Evolutionary conservation across 35 echinoderm and acorn worm species (phyloP), one percentile per base, ranked within the genome.

Genomic region (Hemicentrotus pulcherrimus): DNA sequence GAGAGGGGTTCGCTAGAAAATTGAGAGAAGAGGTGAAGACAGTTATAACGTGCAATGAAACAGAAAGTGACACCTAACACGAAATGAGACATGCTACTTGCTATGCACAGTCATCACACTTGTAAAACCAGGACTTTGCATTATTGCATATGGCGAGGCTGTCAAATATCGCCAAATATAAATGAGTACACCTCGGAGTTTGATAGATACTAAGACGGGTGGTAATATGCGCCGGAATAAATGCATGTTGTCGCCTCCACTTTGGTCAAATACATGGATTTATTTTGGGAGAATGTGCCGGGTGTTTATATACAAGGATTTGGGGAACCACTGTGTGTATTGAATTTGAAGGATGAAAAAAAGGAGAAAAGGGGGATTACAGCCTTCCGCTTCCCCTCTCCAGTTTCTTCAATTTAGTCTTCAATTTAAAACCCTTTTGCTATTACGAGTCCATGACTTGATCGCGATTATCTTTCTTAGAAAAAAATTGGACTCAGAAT

Each of bases 231-330:
- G 19, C 2, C 65, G 28, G 22, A 78, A 55, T 55, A 15, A 55
- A 78, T 78, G 18, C 65, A n/a, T 5, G 65, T n/a, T 78, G 65
- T 78, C 61, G 61, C 65, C 65, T 22, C 65, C 65, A 28, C 61
- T 71, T 78, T 78, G 65, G 65, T 8, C 28, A 78, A 78, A 78
- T 78, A n/a, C 65, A 78, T 78, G 65, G 65, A 78, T 78, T 78
- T 78, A 78, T 78, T n/a, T 41, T 78, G 22, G 28, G 2, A 78
- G 65, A 78, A 78, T 78, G 65, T 78, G 65, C 65, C 28, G 19
- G 65, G 19, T 78, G 65, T 78, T 78, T 78, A 78, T 78, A 78
- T 78, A 78, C 65, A 78, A 22, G 65, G 65, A 78, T 78, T 78
- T 22, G 19, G 0, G 65, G 22, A 4, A 0, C 65, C 65, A 22